phyloP scores from a whole-genome alignment of 2,113 vertebrate genomes.

The Carassius auratus region DNA sequence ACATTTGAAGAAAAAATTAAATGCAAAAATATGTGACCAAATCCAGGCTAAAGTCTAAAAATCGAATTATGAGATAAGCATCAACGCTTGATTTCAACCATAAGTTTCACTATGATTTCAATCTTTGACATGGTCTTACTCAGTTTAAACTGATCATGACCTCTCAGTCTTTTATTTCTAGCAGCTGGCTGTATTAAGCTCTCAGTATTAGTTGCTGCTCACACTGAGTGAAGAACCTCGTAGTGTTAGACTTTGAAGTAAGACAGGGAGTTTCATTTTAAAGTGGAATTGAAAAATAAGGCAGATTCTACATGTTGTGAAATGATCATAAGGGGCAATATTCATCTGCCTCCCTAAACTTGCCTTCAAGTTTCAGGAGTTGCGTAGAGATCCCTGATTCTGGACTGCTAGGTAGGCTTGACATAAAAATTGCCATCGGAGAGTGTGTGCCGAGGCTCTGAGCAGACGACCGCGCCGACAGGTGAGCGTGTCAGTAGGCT shows the following conservation, averaged over 20 bases:
- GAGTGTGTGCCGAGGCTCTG: too few species aligned
- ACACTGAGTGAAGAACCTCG: background rate
- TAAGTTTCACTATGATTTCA: too few species aligned
- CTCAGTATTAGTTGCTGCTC: background rate
- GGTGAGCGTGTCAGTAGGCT: too few species aligned
- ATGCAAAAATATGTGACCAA: too few species aligned
- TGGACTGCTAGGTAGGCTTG: too few species aligned
- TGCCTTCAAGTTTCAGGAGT: conserved; percentile 71
- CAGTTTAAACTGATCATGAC: background rate
- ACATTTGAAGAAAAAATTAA: background rate
- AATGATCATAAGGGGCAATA: conserved; percentile 36
- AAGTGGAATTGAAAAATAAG: conserved; percentile 56
- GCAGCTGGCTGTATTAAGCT: conserved; percentile 14
- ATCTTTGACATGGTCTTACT: too few species aligned
- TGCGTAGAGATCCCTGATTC: conserved; percentile 68
- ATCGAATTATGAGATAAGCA: too few species aligned
- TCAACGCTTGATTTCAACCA: too few species aligned
- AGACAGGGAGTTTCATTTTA: background rate
- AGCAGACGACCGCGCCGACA: too few species aligned
- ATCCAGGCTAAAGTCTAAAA: too few species aligned
- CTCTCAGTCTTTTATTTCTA: conserved; percentile 17
- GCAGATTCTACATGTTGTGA: conserved; percentile 15
- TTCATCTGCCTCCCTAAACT: conserved; percentile 52
- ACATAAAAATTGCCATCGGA: too few species aligned
- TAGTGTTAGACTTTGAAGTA: background rate